These are phyloP conservation scores for Manis javanica DNA, from an alignment of 2,797 vertebrate genomes.

Conservation along the genomic window DNA sequence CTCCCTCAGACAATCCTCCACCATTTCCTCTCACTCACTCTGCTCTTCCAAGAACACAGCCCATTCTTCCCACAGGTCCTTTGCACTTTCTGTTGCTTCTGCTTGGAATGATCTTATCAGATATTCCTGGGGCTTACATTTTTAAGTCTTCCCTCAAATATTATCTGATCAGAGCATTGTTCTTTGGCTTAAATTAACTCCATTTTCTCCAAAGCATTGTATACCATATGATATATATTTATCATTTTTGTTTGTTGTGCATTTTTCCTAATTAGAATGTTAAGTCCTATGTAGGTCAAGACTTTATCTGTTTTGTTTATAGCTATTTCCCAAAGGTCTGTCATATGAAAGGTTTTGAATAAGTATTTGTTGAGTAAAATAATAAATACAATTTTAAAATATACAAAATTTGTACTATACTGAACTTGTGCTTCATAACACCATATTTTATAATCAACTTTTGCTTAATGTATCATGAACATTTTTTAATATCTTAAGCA, in stretches of 20 bases:
- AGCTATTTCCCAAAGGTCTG: neutral
- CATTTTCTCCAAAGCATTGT: neutral
- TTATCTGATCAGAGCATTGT: neutral
- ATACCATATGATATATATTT: neutral
- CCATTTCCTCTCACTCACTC: neutral
- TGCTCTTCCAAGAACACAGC: neutral
- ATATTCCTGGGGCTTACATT: neutral
- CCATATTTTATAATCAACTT: neutral
- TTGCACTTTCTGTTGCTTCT: neutral
- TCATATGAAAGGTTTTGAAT: constrained; percentile 1
- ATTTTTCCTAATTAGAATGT: neutral
- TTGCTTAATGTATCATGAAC: neutral
- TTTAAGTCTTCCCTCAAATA: neutral
- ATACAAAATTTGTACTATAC: neutral
- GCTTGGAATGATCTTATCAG: neutral
- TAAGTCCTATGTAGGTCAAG: neutral
- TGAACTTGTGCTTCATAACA: neutral
- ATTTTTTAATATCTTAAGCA: neutral
- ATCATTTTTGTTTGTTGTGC: neutral
- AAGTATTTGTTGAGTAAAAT: neutral
- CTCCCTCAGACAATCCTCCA: neutral
- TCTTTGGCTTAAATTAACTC: neutral
- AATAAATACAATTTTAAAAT: neutral
- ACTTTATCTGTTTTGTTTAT: neutral
- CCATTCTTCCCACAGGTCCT: neutral